Base-by-base conservation (phyloP, 1,140 invertebrate genomes). In the Zaprionus capensis region DNA sequence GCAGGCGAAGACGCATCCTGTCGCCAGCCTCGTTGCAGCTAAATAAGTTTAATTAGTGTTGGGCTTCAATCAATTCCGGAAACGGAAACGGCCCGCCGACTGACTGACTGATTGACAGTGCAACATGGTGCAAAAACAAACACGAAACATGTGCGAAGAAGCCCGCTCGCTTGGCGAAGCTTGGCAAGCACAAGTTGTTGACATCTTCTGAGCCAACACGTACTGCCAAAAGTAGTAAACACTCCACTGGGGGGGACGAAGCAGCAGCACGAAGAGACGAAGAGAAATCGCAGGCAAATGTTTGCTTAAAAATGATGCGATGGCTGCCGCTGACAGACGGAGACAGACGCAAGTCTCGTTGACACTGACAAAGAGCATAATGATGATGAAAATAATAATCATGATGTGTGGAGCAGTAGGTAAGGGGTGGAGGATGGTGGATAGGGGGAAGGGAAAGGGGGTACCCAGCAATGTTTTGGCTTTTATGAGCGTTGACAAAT, bases 1-100 rank as follows among this genome's bases (percentile, higher is more conserved):
- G 41, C 14, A 11, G 46, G 2, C 17, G 46, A 4, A 11, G 7
- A 4, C 6, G 46, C 17, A 49, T 20, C n/a, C 5, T 41, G 38
- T 41, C n/a, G 44, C 17, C 44, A 49, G 17, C 7, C 17, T 9
- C 20, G 46, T 12, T 51, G 46, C 11, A 51, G 20, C 81, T 88
- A 78, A 91, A 88, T 88, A 88, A 91, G 72, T 90, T 88, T 88
- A 88, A 88, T 90, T 88, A 85, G 78, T 78, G 87, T 75, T 75
- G 81, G 63, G 73, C 85, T 90, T 90, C 76, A 78, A 87, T 90
- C 85, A 81, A 67, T 71, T 71, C n/a, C 58, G 76, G 72, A 72
- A 64, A 44, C 77, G 74, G 81, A 79, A 87, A 73, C 26, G 70
- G 46, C 20, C 20, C 17, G n/a, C n/a, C 20, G 41, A 17, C n/a